A percentile compares a stretch with the other conserved stretches of the same genome.
These are phyloP conservation scores for Marmota monax DNA, from an alignment of 2,113 vertebrate species.

Conservation along the genomic window DNA sequence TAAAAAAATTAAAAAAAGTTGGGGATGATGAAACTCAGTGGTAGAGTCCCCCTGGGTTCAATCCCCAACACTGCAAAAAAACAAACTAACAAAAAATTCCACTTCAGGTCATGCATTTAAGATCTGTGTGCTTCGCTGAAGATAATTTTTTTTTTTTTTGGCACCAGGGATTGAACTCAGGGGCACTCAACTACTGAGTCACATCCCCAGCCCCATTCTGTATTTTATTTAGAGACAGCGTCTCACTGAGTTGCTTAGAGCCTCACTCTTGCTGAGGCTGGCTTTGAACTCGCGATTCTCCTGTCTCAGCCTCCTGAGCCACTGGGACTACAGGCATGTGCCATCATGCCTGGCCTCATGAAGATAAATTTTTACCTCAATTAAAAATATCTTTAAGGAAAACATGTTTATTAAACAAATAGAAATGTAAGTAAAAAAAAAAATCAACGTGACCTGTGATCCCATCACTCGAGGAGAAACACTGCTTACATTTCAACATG, in stretches of 20 bases:
- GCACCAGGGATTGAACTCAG: too few relatives aligned
- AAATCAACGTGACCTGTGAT: background rate
- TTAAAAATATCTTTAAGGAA: conserved; percentile 48
- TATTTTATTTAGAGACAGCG: too few relatives aligned
- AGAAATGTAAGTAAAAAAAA: conserved; percentile 35
- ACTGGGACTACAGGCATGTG: too few relatives aligned
- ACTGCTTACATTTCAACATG: background rate
- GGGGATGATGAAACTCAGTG: background rate
- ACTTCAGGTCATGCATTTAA: background rate
- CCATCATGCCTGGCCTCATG: too few relatives aligned
- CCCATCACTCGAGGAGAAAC: background rate
- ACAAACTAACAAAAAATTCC: background rate
- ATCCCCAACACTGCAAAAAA: too few relatives aligned
- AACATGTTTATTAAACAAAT: background rate
- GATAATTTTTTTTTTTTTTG: background rate
- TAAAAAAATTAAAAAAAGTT: background rate
- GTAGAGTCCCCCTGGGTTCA: background rate
- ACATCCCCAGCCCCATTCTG: too few relatives aligned
- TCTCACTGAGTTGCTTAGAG: too few relatives aligned
- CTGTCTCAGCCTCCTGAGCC: too few relatives aligned
- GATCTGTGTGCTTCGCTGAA: conserved; percentile 32
- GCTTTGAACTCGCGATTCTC: too few relatives aligned
- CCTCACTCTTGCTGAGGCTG: too few relatives aligned
- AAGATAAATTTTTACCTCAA: conserved; percentile 23
- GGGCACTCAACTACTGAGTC: too few relatives aligned